Evolutionary conservation across 2,113 vertebrate species (phyloP), one percentile per base, ranked within the genome.

Genomic region (Notothenia rossii): DNA sequence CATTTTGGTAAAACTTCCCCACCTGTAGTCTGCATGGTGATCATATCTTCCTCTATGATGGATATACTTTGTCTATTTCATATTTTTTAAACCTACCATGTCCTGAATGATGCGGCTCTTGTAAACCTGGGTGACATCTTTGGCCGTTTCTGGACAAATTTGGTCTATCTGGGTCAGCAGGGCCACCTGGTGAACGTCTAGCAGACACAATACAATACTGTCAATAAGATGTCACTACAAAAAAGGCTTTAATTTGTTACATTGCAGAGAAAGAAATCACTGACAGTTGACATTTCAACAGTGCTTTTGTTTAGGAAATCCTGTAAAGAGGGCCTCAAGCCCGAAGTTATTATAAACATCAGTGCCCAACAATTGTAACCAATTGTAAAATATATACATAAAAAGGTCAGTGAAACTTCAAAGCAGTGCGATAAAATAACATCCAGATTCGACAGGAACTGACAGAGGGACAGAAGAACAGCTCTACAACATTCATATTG

Each of bases 151-250:
- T 2, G 6, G 4, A 67, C 90, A 94, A 3, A 91, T 65, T 12
- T 90, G 40, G 85, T 95, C 94, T 1, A 95, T 43, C 6, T 95
- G 91, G 46, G 93, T 95, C 77, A 95, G 72, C 81, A 95, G 76
- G 33, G 91, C 92, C 68, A 95, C 92, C 71, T 95, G 94, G 70
- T 94, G 94, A 56, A 95, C 81, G 67, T 92, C 94, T 95, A 53
- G 50, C 5, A 62, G 13, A 67, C 13, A 69, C 3, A 79, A 75
- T 3, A 69, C 10, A 72, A 12, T 13, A 11, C 15, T n/a, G 29
- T 58, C 8, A 53, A 67, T 11, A 33, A 65, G 36, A 22, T 12
- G 61, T 80, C 12, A 18, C 14, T 17, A 40, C 3, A 46, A 22
- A 45, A 10, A 48, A 59, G 7, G 15, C 13, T 36, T 55, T 48